phyloP scores from a whole-genome alignment of 2,888 invertebrate species.

The Entomobrya multifasciata region DNA sequence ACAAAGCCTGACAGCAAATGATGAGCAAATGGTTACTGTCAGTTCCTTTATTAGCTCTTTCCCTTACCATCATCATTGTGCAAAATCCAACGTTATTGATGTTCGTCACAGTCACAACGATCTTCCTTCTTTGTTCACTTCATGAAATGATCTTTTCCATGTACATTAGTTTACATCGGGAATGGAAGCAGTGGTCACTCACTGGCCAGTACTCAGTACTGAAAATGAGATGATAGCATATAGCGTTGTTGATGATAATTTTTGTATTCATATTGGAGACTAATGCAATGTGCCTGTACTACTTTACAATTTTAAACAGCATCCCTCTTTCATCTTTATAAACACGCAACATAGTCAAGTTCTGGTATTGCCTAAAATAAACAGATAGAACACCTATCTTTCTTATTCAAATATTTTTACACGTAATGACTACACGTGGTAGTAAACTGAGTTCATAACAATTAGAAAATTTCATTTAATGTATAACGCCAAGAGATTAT shows the following conservation, averaged over 20 bases:
- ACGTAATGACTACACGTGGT: neutral
- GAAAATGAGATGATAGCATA: too few relatives aligned
- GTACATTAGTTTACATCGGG: slow-evolving; percentile 38
- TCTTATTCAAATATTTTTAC: neutral
- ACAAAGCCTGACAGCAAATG: slow-evolving; percentile 64
- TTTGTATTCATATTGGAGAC: neutral
- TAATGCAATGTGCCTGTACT: neutral
- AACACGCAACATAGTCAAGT: slow-evolving; percentile 3
- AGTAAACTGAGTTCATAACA: neutral
- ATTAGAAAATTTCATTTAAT: neutral
- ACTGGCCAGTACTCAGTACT: neutral
- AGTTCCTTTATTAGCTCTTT: slow-evolving; percentile 70
- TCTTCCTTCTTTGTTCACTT: slow-evolving; percentile 35
- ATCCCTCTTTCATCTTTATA: neutral
- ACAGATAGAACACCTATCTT: neutral
- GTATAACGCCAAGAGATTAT: neutral
- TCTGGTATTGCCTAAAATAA: neutral
- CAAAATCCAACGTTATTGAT: slow-evolving; percentile 8
- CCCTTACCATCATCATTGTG: slow-evolving; percentile 23
- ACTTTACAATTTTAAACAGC: neutral
- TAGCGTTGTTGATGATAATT: too few relatives aligned
- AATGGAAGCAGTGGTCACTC: neutral
- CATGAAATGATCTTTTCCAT: neutral
- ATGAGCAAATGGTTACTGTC: slow-evolving; percentile 62
- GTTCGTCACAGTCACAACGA: neutral